Evolutionary conservation across 30 jellyfish, hydroid and myxozoan species (phyloP), one percentile per base, ranked within the genome.

Genomic region (Aurelia aurita): DNA sequence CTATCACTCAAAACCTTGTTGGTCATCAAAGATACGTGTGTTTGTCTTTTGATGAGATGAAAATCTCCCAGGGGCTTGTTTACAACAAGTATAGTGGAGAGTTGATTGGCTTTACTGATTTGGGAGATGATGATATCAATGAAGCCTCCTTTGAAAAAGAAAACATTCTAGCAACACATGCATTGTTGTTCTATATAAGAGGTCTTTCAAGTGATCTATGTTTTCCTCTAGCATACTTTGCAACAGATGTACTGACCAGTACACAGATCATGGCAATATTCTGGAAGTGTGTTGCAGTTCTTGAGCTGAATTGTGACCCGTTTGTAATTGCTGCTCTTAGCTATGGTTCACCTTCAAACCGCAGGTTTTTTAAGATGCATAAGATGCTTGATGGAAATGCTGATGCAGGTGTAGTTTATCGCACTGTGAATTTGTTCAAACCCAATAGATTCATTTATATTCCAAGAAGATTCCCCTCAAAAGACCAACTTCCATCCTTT

Each of bases 41-140:
- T 44, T 28, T 81, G 9, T 53, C 63, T 15, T 69, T 81, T 53
- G 91, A 81, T 66, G 85, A 81, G 54, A 81, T 81, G 91, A 69
- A 81, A 53, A 66, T 64, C 22, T 65, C 71, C 3, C 18, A 25
- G 26, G 91, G 91, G 15, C 67, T 81, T 15, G 75, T 68, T 3
- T 81, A 32, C 58, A 73, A 81, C n/a, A 65, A 66, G 61, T 11
- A 53, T 20, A 65, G 46, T 49, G 86, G 91, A 29, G 53, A 47
- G 13, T 46, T 81, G 25, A 54, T 66, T 81, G 94, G 88, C 12
- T 84, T 21, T 49, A 39, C 62, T 57, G 94, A 84, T 47, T 65
- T 84, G 26, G 94, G 94, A 8, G 88, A 84, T 62, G 43, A 21
- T 10, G 53, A 59, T 11, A 51, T 59, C 22, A 62, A 77, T 59